Evolutionary conservation across 2,113 vertebrate genomes (phyloP), one percentile per base, ranked within the genome.

Genomic region (Ramphastos sulfuratus): DNA sequence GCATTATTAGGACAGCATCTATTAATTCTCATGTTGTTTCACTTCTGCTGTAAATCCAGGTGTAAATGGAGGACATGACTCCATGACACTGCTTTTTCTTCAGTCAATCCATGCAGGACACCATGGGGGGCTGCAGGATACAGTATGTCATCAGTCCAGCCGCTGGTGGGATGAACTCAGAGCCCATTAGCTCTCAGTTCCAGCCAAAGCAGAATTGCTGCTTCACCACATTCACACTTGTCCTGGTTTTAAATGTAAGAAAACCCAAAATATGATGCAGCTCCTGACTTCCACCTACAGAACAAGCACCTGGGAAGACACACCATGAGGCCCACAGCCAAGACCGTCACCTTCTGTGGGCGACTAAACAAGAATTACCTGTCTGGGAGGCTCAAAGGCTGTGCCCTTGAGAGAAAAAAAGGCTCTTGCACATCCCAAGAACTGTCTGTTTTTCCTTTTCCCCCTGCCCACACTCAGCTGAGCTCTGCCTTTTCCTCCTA

Each of bases 361-460:
- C 0, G 28, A 82, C 82, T 19, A 92, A 96, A 96, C 94, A 71
- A 77, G 92, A 93, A 96, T 91, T 92, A 93, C 92, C 31, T 2
- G 37, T 91, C 87, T 94, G 90, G 85, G 92, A 95, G 82, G 84
- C 85, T 93, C 3, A 2, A 91, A 92, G 87, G 82, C 90, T 91
- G 82, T 83, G 90, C 85, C 85, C 88, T 85, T 94, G 82, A 87
- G 81, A 37, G 21, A 17, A 48, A 70, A 82, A 71, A 75, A 64
- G 67, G 75, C 48, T 91, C 82, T 39, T 85, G 35, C 23, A 20
- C 64, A 79, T 87, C 90, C 90, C 20, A 1, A 74, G 85, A 91
- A 67, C 90, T 71, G 63, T 93, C 93, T 92, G 87, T 20, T 92
- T 75, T 82, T 50, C 89, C 67, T 77, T 73, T 70, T 20, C 20